Evolutionary conservation across 2,797 vertebrate species (phyloP), one percentile per base, ranked within the genome.

Genomic region (Pteropus rufus): DNA sequence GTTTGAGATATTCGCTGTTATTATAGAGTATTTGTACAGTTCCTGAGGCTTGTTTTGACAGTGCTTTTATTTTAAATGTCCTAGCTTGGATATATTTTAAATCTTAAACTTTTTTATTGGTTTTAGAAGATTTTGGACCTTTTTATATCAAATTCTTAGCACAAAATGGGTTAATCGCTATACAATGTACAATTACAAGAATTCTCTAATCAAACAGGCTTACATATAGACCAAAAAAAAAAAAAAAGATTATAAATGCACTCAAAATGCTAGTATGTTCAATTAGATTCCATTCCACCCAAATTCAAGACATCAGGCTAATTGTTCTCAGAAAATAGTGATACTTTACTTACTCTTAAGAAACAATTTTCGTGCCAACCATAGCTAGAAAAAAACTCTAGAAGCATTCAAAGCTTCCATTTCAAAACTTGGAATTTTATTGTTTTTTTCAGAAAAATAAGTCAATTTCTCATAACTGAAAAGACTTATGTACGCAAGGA

Each of bases 31-130:
- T 24, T 69, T 82, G 11, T 70, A 10, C 1, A 41, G 31, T 34
- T 5, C 29, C 52, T 39, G 3, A 41, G 29, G 14, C 19, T 52
- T 69, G 31, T 79, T 60, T 44, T 69, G 44, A 2, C 0, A 72
- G 6, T 23, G 9, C 14, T 36, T 69, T 60, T 29, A 92, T 56
- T 95, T 83, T 90, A 54, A 90, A 93, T 9, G 90, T 29, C 24
- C 21, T 64, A 29, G 0, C 16, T n/a, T 85, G 7, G 5, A 3
- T 81, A 0, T 49, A 62, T 94, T 95, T 95, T 96, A 92, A 80
- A 92, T n/a, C 9, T 91, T n/a, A 39, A 86, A 58, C 2, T 41
- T 89, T 89, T 73, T 89, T 94, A 91, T 88, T 94, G 62, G 4
- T 26, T 81, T 91, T n/a, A 52, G 39, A 69, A 77, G 14, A 93